Percentiles rank a stretch among this genome's conserved stretches.
Conservation (phyloP, 2,888 invertebrate genomes). For the Perizoma affinitatum region DNA sequence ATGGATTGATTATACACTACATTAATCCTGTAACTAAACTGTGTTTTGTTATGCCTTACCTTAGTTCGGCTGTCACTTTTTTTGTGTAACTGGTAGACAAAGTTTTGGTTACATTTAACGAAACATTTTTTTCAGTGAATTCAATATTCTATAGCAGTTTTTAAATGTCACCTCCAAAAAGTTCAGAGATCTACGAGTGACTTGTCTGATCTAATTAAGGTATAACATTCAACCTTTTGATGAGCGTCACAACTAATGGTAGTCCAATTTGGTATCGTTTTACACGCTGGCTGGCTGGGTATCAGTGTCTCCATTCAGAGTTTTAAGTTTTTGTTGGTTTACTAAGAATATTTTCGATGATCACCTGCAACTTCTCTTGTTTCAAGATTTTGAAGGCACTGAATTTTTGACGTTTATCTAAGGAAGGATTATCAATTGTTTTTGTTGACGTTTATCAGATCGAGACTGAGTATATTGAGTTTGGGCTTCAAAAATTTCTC, state of each 20-base stretch:
- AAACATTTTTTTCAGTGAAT: not conserved
- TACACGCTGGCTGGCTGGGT: slow-evolving; percentile 57
- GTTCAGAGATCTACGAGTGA: slow-evolving; percentile 25
- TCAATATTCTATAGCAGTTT: too few relatives aligned
- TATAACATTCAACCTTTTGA: slow-evolving; percentile 65
- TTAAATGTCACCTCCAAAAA: slow-evolving; percentile 14
- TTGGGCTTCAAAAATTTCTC: too few relatives aligned
- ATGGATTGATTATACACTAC: too few relatives aligned
- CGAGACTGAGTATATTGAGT: too few relatives aligned
- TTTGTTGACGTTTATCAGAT: too few relatives aligned
- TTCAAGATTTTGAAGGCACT: slow-evolving; percentile 1
- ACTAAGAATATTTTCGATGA: not conserved
- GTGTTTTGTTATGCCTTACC: too few relatives aligned
- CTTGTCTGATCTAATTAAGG: slow-evolving; percentile 59
- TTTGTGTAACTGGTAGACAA: too few relatives aligned
- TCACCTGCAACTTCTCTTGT: slow-evolving; percentile 3
- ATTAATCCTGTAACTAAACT: too few relatives aligned
- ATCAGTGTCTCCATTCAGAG: slow-evolving; percentile 30
- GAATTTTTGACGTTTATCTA: too few relatives aligned
- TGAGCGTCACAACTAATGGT: slow-evolving; percentile 66
- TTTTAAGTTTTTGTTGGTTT: slow-evolving; percentile 24
- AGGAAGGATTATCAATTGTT: too few relatives aligned
- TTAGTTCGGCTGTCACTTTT: too few relatives aligned
- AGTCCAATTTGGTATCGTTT: slow-evolving; percentile 61
- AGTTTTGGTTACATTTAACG: too few relatives aligned